Evolutionary conservation across 2,888 invertebrate species (phyloP).

Genomic region (Melanophora roralis): DNA sequence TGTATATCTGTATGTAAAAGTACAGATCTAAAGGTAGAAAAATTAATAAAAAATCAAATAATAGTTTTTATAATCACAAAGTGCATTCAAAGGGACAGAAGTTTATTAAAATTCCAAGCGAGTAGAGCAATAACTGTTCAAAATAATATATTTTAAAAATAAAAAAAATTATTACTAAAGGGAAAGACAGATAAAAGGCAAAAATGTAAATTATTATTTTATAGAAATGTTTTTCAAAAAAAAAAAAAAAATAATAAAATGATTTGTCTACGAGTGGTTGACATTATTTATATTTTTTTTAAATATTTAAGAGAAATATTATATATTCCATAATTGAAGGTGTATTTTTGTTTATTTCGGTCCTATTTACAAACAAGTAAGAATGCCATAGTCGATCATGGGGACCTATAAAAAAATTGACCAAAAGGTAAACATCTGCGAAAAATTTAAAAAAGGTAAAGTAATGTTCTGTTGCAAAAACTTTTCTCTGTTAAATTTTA

Average conservation of each 20-base stretch:
- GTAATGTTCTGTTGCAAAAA: too few species aligned
- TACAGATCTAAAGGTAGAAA: constrained; percentile 8
- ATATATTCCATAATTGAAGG: too few species aligned
- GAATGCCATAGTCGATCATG: too few species aligned
- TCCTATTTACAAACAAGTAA: too few species aligned
- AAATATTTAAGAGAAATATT: neutral
- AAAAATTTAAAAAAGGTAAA: too few species aligned
- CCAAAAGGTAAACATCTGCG: too few species aligned
- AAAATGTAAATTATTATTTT: neutral
- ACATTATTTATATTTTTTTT: neutral
- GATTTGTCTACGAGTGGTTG: neutral
- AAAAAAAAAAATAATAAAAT: neutral
- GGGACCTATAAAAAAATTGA: too few species aligned
- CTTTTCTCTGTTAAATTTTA: too few species aligned
- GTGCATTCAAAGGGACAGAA: too few species aligned
- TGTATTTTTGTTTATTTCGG: too few species aligned
- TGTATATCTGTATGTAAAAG: neutral
- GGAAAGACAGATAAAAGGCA: neutral
- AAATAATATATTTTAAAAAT: neutral
- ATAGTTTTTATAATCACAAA: constrained; percentile 18
- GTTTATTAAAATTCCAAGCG: constrained; percentile 57
- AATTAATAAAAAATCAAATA: neutral
- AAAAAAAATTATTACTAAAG: neutral
- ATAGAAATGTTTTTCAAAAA: too few species aligned
- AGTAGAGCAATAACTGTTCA: neutral